Percentiles rank a stretch among this genome's conserved stretches.
phyloP scores from a whole-genome alignment of 2,113 vertebrate species.

The Tragulus kanchil region DNA sequence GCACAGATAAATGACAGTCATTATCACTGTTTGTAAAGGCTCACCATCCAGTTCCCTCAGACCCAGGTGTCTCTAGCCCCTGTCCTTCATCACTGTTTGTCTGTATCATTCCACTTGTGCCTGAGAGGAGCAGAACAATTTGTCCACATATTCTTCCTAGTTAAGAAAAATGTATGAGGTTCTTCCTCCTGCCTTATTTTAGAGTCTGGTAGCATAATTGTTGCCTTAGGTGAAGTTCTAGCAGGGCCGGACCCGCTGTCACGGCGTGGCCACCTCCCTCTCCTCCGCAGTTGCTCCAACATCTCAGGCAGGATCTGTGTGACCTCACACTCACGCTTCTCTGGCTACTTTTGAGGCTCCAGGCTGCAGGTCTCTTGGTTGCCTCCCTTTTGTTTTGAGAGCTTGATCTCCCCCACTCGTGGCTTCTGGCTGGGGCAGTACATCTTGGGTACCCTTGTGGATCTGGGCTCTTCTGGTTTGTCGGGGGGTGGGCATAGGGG shows the following conservation, averaged over 20 bases:
- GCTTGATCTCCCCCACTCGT: not conserved
- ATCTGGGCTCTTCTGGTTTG: not conserved
- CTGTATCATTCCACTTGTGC: not conserved
- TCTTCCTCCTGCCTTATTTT: not conserved
- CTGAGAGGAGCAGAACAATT: not conserved
- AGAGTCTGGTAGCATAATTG: not conserved
- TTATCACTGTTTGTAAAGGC: not conserved
- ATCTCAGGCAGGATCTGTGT: no score
- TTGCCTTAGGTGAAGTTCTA: not conserved
- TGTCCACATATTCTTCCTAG: not conserved
- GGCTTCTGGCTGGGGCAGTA: not conserved
- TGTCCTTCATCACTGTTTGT: not conserved
- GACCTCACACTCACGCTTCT: no score
- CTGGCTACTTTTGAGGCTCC: not conserved
- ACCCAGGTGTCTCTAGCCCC: not conserved
- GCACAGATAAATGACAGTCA: not conserved
- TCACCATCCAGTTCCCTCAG: not conserved
- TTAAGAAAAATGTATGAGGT: not conserved
- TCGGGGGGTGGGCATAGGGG: accelerated
- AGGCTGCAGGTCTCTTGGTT: not conserved
- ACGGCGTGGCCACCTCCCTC: no score
- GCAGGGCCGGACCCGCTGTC: no score
- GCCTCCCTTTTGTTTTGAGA: not conserved
- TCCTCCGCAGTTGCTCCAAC: no score
- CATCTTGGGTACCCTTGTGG: not conserved